Evolutionary conservation across 2,797 vertebrate genomes (phyloP).

Genomic region (Cyprinella venusta): DNA sequence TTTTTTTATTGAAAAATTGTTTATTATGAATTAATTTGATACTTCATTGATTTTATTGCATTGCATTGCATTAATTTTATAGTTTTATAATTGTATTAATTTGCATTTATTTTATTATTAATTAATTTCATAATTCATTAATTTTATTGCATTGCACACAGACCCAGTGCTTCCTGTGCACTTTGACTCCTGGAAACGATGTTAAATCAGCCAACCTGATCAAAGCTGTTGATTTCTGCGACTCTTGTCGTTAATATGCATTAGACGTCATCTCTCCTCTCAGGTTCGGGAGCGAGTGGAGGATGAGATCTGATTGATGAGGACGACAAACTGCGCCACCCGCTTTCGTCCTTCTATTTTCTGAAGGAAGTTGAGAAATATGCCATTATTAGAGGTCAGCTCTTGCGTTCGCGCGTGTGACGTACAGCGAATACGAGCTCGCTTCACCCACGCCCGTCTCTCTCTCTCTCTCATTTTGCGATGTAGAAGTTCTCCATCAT

Average conservation of each 20-base stretch:
- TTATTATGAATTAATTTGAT: too few relatives aligned
- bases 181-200: neutral
- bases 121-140: too few relatives aligned
- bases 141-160: neutral
- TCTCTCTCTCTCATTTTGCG: neutral
- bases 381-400: constrained; percentile 10
- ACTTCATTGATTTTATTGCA: fast-evolving
- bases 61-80: neutral
- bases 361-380: neutral
- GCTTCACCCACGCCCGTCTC: neutral
- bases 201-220: neutral
- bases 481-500: constrained; percentile 41
- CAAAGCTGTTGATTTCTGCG: neutral
- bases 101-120: too few relatives aligned
- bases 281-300: neutral
- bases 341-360: neutral
- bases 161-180: neutral
- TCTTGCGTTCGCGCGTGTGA: neutral
- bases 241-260: neutral
- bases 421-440: neutral
- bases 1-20: too few relatives aligned
- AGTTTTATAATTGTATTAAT: too few relatives aligned
- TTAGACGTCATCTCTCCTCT: neutral
- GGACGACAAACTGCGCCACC: neutral
- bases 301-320: constrained; percentile 32